Evolutionary conservation across 2,888 invertebrate species (phyloP), one percentile per base, ranked within the genome.

Genomic region (Diarsia mendica): DNA sequence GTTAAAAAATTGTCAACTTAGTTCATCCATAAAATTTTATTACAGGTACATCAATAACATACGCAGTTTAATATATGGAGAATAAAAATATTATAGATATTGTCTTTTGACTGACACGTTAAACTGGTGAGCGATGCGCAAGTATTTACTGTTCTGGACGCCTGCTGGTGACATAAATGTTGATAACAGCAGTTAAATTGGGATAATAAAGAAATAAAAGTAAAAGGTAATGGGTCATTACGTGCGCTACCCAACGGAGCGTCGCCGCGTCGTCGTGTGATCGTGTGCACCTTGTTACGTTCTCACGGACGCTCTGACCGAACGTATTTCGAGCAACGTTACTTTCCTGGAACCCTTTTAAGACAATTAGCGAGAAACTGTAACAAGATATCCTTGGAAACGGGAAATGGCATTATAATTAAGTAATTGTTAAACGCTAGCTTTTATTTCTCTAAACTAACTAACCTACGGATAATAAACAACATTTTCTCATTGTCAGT

Each of bases 141-240:
- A 82, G 88, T 89, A 90, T 91, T 90, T 90, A 89, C 90, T 88
- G 89, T 87, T 89, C 87, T 88, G 88, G 88, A 87, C 88, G 90
- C 88, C 92, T 92, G 92, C 85, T 88, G 89, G 88, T 89, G 92
- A 90, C 91, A 92, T 92, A 91, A 92, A 92, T 91, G 91, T 93
- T 92, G 92, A 93, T 92, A 92, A 90, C 91, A 88, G 90, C 90
- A 91, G 89, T 91, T 89, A 92, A 91, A 91, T 89, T 87, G 88
- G 88, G 90, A 90, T 92, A 90, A 92, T 92, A 92, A 90, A 90
- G 89, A 90, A 91, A 91, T 91, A 89, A 91, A 91, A 92, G 90
- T 91, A 92, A 92, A 93, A 92, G 89, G 89, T 91, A 92, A 93
- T 92, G 91, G 92, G 90, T 92, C 91, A 92, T 93, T 94, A 92